A percentile compares a stretch with the other conserved stretches of the same genome.
Evolutionary conservation across 2,888 invertebrate species (phyloP).

Genomic region (Drosophila bunnanda): DNA sequence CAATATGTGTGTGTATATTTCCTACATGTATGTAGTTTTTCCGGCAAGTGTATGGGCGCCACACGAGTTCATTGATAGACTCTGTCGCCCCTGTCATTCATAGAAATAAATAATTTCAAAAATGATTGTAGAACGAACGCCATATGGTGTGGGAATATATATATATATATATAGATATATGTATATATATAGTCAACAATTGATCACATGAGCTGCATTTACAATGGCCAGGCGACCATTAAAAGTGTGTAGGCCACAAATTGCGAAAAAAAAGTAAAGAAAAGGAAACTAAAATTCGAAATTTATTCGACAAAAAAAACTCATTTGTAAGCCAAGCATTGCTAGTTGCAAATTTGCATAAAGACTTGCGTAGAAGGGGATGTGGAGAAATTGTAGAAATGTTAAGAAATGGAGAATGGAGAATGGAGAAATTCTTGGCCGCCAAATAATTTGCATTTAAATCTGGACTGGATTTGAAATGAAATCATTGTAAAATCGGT

Average conservation of each 20-base stretch:
- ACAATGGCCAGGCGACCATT: conserved; percentile 17
- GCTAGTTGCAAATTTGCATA: conserved; percentile 22
- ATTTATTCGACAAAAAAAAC: background rate
- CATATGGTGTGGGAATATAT: conserved; percentile 35
- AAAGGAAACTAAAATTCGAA: background rate
- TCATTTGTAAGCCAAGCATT: conserved; percentile 18
- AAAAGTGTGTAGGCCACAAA: conserved; percentile 17
- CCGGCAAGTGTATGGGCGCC: conserved; percentile 54
- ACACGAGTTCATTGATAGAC: conserved; percentile 60
- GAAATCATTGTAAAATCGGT: background rate
- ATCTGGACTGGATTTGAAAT: background rate
- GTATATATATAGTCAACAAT: conserved; percentile 1
- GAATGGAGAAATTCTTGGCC: background rate
- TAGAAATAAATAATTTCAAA: conserved; percentile 38
- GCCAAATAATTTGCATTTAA: conserved; percentile 6
- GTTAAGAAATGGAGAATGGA: background rate
- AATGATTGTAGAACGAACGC: conserved; percentile 29
- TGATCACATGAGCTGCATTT: conserved; percentile 30
- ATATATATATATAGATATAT: background rate
- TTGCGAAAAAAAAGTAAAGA: background rate
- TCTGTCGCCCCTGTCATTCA: conserved; percentile 58
- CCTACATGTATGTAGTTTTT: conserved; percentile 21
- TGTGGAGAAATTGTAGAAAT: conserved; percentile 3
- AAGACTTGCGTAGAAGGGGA: background rate
- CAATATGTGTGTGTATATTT: background rate